Percentiles rank a stretch among this genome's conserved stretches.
Evolutionary conservation across 2,888 invertebrate genomes (phyloP).

Genomic region (Megalurothrips usitatus): DNA sequence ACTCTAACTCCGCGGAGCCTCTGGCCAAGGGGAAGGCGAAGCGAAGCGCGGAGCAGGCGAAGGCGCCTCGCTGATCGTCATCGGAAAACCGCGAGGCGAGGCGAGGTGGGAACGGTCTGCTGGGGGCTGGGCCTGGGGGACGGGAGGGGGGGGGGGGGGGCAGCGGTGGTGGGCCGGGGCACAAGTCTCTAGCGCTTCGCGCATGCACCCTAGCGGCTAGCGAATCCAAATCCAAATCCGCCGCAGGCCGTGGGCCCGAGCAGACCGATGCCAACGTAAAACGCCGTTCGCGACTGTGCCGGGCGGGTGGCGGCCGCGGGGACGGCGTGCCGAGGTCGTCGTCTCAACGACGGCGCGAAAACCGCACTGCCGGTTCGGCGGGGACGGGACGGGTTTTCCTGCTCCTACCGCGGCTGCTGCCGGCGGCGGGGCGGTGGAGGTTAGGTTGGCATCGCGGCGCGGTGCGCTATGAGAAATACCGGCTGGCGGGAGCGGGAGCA

Average conservation of each 20-base stretch:
- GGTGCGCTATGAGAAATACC: slow-evolving; percentile 16
- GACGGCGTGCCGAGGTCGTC: no score
- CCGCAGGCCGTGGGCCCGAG: not conserved
- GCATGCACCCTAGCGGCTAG: not conserved
- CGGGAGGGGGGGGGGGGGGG: not conserved
- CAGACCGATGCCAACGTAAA: not conserved
- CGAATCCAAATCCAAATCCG: slow-evolving; percentile 7
- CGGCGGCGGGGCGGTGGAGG: not conserved
- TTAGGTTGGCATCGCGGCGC: not conserved
- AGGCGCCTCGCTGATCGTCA: slow-evolving; percentile 21
- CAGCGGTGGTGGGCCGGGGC: not conserved
- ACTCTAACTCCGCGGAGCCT: not conserved
- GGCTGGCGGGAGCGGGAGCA: not conserved
- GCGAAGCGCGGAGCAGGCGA: not conserved
- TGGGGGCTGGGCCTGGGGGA: not conserved
- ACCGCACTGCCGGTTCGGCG: not conserved
- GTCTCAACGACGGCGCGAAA: no score
- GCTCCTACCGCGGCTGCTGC: not conserved
- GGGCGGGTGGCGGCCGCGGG: not conserved
- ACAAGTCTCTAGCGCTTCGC: not conserved
- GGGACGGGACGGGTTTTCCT: not conserved
- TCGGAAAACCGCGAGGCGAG: slow-evolving; percentile 9
- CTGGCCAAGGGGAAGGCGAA: no score
- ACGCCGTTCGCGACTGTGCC: not conserved
- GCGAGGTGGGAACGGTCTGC: no score